Conservation (phyloP, 2,797 vertebrate species). For the Pseudotriccus pelzelni region DNA sequence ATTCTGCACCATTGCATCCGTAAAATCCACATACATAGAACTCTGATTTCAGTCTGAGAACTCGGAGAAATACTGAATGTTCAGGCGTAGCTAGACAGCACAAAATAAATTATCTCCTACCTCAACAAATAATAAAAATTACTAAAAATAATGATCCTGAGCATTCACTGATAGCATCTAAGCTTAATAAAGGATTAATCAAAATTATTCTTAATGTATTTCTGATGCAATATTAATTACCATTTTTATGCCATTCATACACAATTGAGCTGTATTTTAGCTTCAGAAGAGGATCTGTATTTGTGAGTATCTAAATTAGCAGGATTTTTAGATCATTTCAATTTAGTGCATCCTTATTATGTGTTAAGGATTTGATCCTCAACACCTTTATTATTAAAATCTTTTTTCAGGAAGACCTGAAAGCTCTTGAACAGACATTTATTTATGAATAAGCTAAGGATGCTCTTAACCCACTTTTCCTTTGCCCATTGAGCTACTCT, state of each 20-base stretch:
- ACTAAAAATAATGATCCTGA: neutral
- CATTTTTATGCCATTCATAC: neutral
- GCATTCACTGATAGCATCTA: neutral
- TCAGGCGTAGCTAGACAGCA: neutral
- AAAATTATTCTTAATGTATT: neutral
- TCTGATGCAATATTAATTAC: neutral
- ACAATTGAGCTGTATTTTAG: neutral
- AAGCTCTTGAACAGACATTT: neutral
- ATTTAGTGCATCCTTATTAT: neutral
- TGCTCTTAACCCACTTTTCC: neutral
- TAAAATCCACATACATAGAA: neutral
- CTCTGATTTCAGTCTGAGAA: neutral
- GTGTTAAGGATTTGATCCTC: neutral
- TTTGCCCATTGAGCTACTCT: neutral
- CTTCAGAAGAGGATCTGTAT: neutral
- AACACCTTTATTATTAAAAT: neutral
- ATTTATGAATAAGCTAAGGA: neutral
- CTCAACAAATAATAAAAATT: neutral
- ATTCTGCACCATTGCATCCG: neutral
- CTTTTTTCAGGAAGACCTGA: neutral
- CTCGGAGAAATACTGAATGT: neutral
- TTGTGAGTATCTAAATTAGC: neutral
- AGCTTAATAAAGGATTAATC: neutral
- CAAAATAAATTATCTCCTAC: neutral
- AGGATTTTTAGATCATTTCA: neutral